Evolutionary conservation across 2,113 vertebrate species (phyloP), one percentile per base, ranked within the genome.

Genomic region (Arothron firmamentum): DNA sequence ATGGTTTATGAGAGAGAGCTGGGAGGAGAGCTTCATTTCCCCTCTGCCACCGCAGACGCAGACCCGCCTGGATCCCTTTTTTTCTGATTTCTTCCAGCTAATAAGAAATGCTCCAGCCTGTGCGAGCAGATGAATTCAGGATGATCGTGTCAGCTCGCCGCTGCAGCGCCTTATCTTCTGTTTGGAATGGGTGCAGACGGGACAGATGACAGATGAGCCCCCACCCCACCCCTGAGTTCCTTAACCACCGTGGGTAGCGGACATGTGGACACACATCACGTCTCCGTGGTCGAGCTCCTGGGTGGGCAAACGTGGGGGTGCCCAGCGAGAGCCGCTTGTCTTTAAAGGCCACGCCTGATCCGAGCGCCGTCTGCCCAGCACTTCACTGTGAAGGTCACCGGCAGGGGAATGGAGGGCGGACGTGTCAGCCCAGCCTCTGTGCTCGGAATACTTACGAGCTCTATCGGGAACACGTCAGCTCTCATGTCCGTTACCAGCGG

Each of bases 261-360:
- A 45, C 72, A 64, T 18, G 46, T 25, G 65, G 48, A 65, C 51
- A 25, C 54, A 56, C 46, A 14, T 55, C 59, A 46, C 28, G 10
- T 46, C 69, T 25, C 14, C 66, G 54, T 79, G 56, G 56, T 52
- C 18, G 45, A 52, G 59, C 64, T 63, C 56, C 57, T 69, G 67
- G 74, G 76, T 58, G 67, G 61, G 80, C 66, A 48, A 72, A 48
- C 70, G 56, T 66, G 62, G 42, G 58, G 25, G 51, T 41, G 45
- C 81, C 56, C 75, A 34, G 74, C 25, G 19, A 77, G 82, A 75
- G 66, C 66, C 76, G 70, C 78, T 85, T 84, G 78, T 83, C 78
- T 81, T 76, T 72, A 84, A 89, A 87, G 78, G 78, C 85, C 77
- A 78, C 57, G 74, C 68, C 78, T 82, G 78, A 79, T 83, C 75